Evolutionary conservation across 2,797 vertebrate genomes (phyloP).

Genomic region (Hydrolagus colliei): DNA sequence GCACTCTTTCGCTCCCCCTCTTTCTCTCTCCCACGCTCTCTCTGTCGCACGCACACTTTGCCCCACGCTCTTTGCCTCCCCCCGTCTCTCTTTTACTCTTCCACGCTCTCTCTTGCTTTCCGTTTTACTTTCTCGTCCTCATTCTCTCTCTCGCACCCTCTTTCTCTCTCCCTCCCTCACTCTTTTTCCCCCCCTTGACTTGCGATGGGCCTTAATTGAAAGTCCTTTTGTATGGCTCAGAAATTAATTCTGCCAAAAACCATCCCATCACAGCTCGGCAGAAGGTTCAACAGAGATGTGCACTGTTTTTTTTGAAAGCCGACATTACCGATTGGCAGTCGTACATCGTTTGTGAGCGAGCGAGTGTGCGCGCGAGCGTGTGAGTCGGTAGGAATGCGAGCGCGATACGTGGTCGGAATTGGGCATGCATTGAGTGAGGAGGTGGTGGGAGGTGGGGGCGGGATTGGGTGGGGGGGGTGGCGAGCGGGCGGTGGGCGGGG

Average conservation of each 20-base stretch:
- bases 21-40: conserved; percentile 36
- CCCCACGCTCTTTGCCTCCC: background rate
- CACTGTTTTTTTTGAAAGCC: background rate
- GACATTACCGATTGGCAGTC: background rate
- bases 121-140: conserved; percentile 32
- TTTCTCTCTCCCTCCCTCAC: conserved; percentile 28
- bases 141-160: conserved; percentile 35
- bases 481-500: background rate
- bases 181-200: background rate
- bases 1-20: conserved; percentile 49
- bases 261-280: background rate
- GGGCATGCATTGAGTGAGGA: background rate
- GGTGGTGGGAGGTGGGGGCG: background rate
- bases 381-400: too few species aligned
- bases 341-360: too few species aligned
- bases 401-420: too few species aligned
- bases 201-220: background rate
- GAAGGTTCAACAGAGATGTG: background rate
- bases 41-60: conserved; percentile 35
- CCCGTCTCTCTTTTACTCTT: conserved; percentile 34
- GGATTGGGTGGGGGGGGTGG: background rate
- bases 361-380: too few species aligned
- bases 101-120: conserved; percentile 35
- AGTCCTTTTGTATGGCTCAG: background rate
- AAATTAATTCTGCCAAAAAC: conserved; percentile 1